Percentiles rank a stretch among this genome's conserved stretches.
Conservation (phyloP, 2,888 invertebrate species). For the Monochamus alternatus region DNA sequence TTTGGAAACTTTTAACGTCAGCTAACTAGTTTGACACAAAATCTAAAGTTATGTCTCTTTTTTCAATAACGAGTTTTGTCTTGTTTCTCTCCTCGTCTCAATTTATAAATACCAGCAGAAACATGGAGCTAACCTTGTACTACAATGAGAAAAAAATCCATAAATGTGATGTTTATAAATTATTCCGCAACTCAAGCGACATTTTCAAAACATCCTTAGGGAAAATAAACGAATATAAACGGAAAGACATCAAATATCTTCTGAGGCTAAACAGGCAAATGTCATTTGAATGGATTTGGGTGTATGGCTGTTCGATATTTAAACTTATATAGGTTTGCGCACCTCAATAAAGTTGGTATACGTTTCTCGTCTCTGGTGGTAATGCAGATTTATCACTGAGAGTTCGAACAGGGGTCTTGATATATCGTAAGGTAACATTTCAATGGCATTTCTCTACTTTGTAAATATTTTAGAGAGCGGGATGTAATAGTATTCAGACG, state of each 20-base stretch:
- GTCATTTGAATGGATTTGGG: constrained; percentile 30
- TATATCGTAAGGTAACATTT: constrained; percentile 27
- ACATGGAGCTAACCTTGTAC: background rate
- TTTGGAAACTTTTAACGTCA: background rate
- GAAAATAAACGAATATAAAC: constrained; percentile 28
- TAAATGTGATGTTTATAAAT: background rate
- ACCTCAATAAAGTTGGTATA: constrained; percentile 27
- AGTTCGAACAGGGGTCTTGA: constrained; percentile 15
- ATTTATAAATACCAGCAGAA: background rate
- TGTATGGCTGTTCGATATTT: constrained; percentile 31
- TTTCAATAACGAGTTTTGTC: background rate
- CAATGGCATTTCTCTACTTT: constrained; percentile 13
- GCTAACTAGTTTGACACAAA: background rate
- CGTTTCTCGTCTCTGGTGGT: constrained; percentile 22
- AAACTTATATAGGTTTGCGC: constrained; percentile 31
- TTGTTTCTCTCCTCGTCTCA: background rate
- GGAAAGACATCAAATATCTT: constrained; percentile 21
- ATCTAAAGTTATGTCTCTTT: background rate
- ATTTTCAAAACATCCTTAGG: constrained; percentile 4
- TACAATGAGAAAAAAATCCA: background rate
- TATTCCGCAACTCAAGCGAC: constrained; percentile 3
- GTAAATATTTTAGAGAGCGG: constrained; percentile 9
- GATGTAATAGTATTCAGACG: background rate
- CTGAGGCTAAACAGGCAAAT: constrained; percentile 26
- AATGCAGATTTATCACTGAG: constrained; percentile 33